Percentiles rank a stretch among this genome's conserved stretches.
These are phyloP conservation scores for Porites cylindrica DNA, from an alignment of 92 coral and sea anemone species.

Conservation along the genomic window DNA sequence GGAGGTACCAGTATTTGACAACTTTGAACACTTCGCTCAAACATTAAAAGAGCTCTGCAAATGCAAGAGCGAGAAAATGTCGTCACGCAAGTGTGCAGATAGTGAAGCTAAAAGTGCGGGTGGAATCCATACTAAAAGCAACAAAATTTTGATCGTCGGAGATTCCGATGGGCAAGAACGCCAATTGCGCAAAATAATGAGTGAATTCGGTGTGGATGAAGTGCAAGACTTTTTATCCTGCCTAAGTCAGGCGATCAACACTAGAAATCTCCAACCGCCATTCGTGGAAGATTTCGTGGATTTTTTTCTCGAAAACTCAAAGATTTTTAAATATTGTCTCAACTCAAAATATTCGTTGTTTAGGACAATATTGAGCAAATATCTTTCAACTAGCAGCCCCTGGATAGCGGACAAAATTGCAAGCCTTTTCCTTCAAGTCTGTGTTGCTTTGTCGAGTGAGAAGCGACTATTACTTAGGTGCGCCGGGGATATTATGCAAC, in stretches of 20 bases:
- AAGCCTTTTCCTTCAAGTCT: slow-evolving; percentile 51
- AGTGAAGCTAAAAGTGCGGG: background rate
- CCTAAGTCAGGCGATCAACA: slow-evolving; percentile 30
- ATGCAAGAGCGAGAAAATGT: background rate
- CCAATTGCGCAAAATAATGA: background rate
- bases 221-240: background rate
- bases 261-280: background rate
- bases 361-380: slow-evolving; percentile 16
- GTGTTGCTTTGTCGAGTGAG: slow-evolving; percentile 30
- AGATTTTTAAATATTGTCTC: background rate
- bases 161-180: background rate
- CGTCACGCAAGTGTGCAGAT: background rate
- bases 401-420: slow-evolving; percentile 70
- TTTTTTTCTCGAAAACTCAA: slow-evolving; percentile 1
- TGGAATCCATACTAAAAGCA: background rate
- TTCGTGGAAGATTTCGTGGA: slow-evolving; percentile 29
- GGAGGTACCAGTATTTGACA: background rate
- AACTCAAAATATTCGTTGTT: background rate
- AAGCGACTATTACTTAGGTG: slow-evolving; percentile 37
- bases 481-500: slow-evolving; percentile 53
- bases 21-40: background rate
- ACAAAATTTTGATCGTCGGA: background rate
- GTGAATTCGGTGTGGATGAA: background rate
- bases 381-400: background rate
- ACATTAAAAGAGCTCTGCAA: background rate